These are phyloP conservation scores for Listronotus oregonensis DNA, from an alignment of 1,140 invertebrate genomes.

Conservation along the genomic window DNA sequence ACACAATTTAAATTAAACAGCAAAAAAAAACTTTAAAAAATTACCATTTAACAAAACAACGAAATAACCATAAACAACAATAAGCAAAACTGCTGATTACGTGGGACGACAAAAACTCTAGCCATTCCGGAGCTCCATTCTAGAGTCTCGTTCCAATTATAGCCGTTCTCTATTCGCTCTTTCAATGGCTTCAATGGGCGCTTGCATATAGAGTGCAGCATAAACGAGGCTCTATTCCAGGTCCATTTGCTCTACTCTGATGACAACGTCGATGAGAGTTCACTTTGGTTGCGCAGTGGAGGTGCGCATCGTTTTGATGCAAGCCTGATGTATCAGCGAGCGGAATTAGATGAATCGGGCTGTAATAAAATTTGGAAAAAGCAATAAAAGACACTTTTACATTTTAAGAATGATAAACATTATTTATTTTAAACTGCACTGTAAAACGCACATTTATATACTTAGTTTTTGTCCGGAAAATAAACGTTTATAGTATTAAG, in stretches of 20 bases:
- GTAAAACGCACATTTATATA: too few species aligned
- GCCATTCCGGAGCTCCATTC: constrained; percentile 16
- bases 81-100: constrained; percentile 32
- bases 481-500: too few species aligned
- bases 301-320: not conserved
- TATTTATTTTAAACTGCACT: too few species aligned
- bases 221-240: constrained; percentile 31
- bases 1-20: too few species aligned
- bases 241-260: constrained; percentile 21
- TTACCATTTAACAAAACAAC: too few species aligned
- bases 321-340: too few species aligned
- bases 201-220: constrained; percentile 38
- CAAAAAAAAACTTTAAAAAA: too few species aligned
- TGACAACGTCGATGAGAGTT: constrained; percentile 15
- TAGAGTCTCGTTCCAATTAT: constrained; percentile 32
- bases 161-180: constrained; percentile 22
- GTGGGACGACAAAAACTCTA: constrained; percentile 14
- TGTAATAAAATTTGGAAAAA: too few species aligned
- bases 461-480: too few species aligned
- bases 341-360: too few species aligned
- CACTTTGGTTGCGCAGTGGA: not conserved
- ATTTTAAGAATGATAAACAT: too few species aligned
- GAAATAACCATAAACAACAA: constrained; percentile 26
- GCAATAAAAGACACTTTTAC: too few species aligned
- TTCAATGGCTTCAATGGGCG: constrained; percentile 33